Evolutionary conservation across 1,140 invertebrate genomes (phyloP).

Genomic region (Drosophila eugracilis): DNA sequence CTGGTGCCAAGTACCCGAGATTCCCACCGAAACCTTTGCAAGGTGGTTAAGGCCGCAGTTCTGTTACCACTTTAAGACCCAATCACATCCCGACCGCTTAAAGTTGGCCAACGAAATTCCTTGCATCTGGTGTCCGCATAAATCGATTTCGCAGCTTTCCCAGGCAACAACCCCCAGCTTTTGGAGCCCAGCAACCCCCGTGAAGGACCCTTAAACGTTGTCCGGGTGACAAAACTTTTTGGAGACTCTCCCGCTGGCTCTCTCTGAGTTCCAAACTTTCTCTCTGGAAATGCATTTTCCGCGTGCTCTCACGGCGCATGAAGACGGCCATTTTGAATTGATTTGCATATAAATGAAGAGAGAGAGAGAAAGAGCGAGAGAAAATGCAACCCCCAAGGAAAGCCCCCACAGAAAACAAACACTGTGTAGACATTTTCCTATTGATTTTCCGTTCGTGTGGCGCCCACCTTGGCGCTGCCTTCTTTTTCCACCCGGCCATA

Average conservation of each 20-base stretch:
- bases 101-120: constrained; percentile 65
- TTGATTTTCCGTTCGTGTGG: constrained; percentile 61
- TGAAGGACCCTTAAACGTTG: neutral
- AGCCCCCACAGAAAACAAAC: constrained; percentile 9
- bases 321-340: constrained; percentile 78
- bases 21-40: constrained; percentile 6
- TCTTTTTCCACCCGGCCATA: constrained; percentile 58
- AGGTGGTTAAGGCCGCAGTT: constrained; percentile 24
- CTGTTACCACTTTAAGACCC: constrained; percentile 26
- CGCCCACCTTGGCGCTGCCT: constrained; percentile 39
- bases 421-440: constrained; percentile 67
- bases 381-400: constrained; percentile 33
- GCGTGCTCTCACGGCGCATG: constrained; percentile 57
- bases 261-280: constrained; percentile 20
- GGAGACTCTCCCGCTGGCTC: constrained; percentile 53
- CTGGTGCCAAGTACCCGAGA: constrained; percentile 20
- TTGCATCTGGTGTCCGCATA: constrained; percentile 78
- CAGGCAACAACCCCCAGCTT: constrained; percentile 23
- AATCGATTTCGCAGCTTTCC: constrained; percentile 64
- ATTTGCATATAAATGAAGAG: constrained; percentile 42
- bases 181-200: constrained; percentile 60
- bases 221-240: constrained; percentile 22
- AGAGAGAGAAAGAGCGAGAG: constrained; percentile 27
- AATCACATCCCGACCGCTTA: constrained; percentile 48
- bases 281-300: constrained; percentile 35